These are phyloP conservation scores for Agonopterix alstromeriana DNA, from an alignment of 2,888 invertebrate genomes.

Conservation along the genomic window DNA sequence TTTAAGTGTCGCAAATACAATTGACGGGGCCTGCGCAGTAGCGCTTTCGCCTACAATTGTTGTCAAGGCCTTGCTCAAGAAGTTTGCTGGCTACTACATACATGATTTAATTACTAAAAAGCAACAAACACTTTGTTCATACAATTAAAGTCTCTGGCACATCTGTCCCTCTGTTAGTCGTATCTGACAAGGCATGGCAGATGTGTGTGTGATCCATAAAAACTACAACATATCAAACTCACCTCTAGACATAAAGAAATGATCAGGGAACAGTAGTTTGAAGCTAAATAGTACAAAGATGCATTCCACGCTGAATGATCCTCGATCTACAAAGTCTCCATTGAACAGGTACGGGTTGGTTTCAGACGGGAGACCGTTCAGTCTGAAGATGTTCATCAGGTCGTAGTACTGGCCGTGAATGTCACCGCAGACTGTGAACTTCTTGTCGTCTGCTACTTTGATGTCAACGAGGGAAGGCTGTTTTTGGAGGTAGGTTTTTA, in stretches of 20 bases:
- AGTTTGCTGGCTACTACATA: too few relatives aligned
- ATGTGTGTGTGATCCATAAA: too few relatives aligned
- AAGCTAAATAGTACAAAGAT: slow-evolving; percentile 98
- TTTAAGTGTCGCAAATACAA: too few relatives aligned
- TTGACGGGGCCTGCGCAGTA: too few relatives aligned
- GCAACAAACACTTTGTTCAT: too few relatives aligned
- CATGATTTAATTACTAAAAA: too few relatives aligned
- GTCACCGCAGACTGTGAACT: slow-evolving; percentile 99
- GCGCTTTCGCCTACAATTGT: too few relatives aligned
- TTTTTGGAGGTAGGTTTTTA: slow-evolving; percentile 88
- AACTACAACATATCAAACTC: slow-evolving; percentile 26
- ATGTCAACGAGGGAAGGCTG: slow-evolving; percentile 95
- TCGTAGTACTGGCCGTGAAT: slow-evolving; percentile 99
- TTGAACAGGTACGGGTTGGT: slow-evolving; percentile 98
- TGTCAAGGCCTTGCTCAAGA: too few relatives aligned
- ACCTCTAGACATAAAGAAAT: slow-evolving; percentile 99
- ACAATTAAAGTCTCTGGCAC: too few relatives aligned
- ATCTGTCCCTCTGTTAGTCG: too few relatives aligned
- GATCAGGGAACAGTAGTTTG: slow-evolving; percentile 95
- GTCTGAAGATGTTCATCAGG: slow-evolving; percentile 96
- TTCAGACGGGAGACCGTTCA: slow-evolving; percentile 97
- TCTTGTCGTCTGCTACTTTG: slow-evolving; percentile 87
- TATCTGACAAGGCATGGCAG: too few relatives aligned
- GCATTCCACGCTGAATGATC: slow-evolving; percentile 99
- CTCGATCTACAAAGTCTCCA: slow-evolving; percentile 99